phyloP scores from a whole-genome alignment of 2,797 vertebrate species.

The Pelodytes ibericus region DNA sequence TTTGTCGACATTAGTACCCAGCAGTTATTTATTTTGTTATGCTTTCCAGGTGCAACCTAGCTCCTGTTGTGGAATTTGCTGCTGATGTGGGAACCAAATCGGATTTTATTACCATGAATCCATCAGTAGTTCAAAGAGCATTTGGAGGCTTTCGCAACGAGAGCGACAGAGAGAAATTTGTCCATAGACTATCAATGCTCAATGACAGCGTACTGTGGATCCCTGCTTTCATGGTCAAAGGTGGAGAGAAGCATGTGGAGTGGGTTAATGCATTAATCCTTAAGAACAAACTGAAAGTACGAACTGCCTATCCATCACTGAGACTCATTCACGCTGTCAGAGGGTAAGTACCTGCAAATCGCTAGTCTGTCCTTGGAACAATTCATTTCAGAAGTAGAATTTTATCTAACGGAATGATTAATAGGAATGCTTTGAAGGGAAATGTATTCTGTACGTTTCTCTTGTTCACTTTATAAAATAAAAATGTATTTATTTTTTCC shows the following conservation, averaged over 20 bases:
- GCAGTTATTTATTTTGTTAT: slow-evolving; percentile 15
- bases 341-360: slow-evolving; percentile 81
- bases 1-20: background rate
- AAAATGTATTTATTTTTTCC: slow-evolving; percentile 35
- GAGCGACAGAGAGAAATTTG: slow-evolving; percentile 80
- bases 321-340: slow-evolving; percentile 87
- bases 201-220: slow-evolving; percentile 90
- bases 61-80: slow-evolving; percentile 81
- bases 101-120: slow-evolving; percentile 92
- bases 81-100: slow-evolving; percentile 85
- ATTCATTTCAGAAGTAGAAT: slow-evolving; percentile 58
- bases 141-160: slow-evolving; percentile 83
- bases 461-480: slow-evolving; percentile 53
- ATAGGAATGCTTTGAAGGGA: slow-evolving; percentile 31
- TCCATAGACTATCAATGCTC: slow-evolving; percentile 81
- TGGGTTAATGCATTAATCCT: slow-evolving; percentile 85
- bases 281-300: slow-evolving; percentile 80
- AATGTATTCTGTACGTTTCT: slow-evolving; percentile 44
- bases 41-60: slow-evolving; percentile 83
- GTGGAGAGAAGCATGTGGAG: slow-evolving; percentile 85
- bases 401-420: slow-evolving; percentile 53
- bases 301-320: slow-evolving; percentile 83
- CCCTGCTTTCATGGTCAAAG: slow-evolving; percentile 90
- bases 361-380: slow-evolving; percentile 66
- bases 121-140: slow-evolving; percentile 86